Evolutionary conservation across 2,797 vertebrate species (phyloP).

Genomic region (Poecile montanus): DNA sequence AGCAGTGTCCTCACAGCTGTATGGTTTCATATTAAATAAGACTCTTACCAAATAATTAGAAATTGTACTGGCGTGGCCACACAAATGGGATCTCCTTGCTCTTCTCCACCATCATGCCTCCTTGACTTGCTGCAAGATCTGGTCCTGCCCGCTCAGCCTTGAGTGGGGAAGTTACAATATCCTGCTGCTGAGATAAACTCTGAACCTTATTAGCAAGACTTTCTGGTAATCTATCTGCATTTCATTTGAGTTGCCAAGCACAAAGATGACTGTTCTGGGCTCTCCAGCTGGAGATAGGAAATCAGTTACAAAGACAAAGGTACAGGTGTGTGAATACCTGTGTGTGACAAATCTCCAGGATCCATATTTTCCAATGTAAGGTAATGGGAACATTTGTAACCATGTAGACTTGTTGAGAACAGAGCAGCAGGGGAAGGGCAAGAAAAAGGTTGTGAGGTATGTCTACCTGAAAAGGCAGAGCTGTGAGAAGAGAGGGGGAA

Average conservation of each 20-base stretch:
- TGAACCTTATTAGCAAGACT: neutral
- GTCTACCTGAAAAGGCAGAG: neutral
- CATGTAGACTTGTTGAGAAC: neutral
- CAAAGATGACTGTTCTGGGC: neutral
- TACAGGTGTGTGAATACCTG: accelerated
- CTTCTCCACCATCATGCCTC: neutral
- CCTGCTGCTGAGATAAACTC: neutral
- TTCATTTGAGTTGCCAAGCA: neutral
- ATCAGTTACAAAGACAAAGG: neutral
- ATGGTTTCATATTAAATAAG: neutral
- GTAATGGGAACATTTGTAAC: neutral
- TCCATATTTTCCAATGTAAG: accelerated
- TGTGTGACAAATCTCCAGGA: neutral
- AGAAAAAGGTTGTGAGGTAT: neutral
- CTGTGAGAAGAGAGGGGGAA: neutral
- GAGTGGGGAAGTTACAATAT: neutral
- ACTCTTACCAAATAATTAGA: neutral
- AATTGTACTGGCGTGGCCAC: neutral
- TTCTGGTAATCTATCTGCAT: neutral
- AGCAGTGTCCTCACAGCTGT: neutral
- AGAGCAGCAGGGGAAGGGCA: neutral
- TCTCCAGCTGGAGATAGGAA: neutral
- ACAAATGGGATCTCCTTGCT: neutral
- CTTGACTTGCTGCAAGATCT: neutral
- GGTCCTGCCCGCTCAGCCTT: neutral